Conservation (phyloP, 2,797 vertebrate genomes). For the Pipistrellus pygmaeus region DNA sequence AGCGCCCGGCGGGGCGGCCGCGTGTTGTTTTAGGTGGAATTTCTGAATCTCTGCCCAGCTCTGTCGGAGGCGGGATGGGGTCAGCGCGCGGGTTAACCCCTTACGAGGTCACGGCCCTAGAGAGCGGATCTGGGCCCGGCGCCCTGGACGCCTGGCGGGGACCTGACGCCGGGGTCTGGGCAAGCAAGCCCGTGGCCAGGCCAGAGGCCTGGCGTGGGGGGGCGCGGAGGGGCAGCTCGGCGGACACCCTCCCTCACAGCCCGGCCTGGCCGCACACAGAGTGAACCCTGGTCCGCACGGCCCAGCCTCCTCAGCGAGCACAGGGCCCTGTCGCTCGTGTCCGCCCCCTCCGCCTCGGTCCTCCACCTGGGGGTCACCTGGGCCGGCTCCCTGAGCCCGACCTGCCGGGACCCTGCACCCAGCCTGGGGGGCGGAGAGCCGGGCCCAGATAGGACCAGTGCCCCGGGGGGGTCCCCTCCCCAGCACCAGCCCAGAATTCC, state of each 20-base stretch:
- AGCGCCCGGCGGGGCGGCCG: constrained; percentile 61
- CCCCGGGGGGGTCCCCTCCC: rapidly evolving
- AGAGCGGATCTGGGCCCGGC: neutral
- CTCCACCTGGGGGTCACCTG: neutral
- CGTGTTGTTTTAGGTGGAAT: constrained; percentile 74
- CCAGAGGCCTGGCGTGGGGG: neutral
- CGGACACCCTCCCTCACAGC: rapidly evolving
- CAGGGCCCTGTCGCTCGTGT: neutral
- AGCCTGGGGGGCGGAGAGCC: rapidly evolving
- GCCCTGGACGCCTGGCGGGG: neutral
- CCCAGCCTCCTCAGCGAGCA: rapidly evolving
- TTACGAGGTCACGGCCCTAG: constrained; percentile 36
- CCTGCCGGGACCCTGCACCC: neutral
- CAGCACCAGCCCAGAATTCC: neutral
- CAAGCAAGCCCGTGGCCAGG: neutral
- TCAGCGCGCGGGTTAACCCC: constrained; percentile 52
- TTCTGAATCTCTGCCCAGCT: constrained; percentile 71
- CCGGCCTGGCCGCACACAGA: neutral
- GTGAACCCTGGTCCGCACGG: neutral
- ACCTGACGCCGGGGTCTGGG: neutral
- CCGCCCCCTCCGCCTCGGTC: neutral
- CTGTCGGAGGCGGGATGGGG: constrained; percentile 57
- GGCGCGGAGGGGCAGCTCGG: neutral
- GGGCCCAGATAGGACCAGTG: neutral
- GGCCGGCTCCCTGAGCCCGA: neutral